Evolutionary conservation across 2,888 invertebrate species (phyloP).

Genomic region (Drosophila pseudotakahashii): DNA sequence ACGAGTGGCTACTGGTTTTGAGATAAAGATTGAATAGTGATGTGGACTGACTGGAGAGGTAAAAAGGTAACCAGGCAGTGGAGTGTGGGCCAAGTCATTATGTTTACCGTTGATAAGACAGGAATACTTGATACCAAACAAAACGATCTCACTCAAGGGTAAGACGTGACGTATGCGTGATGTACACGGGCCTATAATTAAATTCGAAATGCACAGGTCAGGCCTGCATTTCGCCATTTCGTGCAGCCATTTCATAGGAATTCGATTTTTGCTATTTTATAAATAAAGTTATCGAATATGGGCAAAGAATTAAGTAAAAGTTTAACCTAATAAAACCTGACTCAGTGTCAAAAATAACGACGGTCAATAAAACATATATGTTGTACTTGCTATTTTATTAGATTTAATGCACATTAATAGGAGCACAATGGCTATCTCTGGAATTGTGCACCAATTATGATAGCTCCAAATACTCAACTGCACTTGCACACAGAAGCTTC

Average conservation of each 20-base stretch:
- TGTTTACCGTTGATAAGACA: slow-evolving; percentile 16
- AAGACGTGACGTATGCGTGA: slow-evolving; percentile 26
- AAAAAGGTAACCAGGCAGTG: neutral
- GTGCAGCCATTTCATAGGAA: slow-evolving; percentile 7
- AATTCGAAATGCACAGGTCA: slow-evolving; percentile 1
- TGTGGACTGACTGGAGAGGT: neutral
- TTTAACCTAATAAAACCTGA: neutral
- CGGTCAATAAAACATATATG: neutral
- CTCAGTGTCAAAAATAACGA: neutral
- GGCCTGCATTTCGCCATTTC: neutral
- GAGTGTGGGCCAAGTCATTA: neutral
- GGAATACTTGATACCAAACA: slow-evolving; percentile 1
- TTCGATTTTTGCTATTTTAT: neutral
- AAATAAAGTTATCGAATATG: too few species aligned
- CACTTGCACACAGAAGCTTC: slow-evolving; percentile 3
- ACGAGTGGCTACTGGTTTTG: slow-evolving; percentile 40
- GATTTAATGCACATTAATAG: slow-evolving; percentile 59
- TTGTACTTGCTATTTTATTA: slow-evolving; percentile 32
- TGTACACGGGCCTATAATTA: neutral
- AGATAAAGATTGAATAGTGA: neutral
- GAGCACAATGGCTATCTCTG: slow-evolving; percentile 38
- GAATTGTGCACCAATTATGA: slow-evolving; percentile 37
- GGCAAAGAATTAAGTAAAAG: neutral
- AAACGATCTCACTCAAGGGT: slow-evolving; percentile 15
- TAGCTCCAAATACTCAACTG: slow-evolving; percentile 3